These are phyloP conservation scores for Pelagia noctiluca DNA, from an alignment of 30 jellyfish, hydroid and myxozoan species.

Conservation along the genomic window DNA sequence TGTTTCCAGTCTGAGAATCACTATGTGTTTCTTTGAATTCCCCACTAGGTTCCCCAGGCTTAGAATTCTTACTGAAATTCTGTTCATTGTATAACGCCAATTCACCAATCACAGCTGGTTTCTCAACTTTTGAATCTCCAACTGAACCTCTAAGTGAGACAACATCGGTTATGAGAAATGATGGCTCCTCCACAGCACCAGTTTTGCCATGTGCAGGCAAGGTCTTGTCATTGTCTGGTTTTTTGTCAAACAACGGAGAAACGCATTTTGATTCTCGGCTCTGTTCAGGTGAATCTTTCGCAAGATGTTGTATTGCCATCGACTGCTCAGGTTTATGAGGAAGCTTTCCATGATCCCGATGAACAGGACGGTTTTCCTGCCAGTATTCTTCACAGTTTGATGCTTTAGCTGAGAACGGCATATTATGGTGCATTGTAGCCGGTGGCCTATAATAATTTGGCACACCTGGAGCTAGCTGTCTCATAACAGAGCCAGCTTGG, in stretches of 20 bases:
- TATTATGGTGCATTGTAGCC: conserved; percentile 14
- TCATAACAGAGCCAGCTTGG: neutral
- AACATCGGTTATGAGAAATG: neutral
- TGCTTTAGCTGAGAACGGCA: conserved; percentile 2
- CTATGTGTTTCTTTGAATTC: too few species aligned
- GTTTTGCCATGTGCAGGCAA: too few species aligned
- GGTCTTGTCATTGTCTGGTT: too few species aligned
- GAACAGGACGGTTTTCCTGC: neutral
- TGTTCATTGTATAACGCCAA: too few species aligned
- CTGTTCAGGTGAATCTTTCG: too few species aligned
- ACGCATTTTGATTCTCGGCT: too few species aligned
- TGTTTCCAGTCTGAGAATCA: too few species aligned
- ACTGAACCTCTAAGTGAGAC: neutral
- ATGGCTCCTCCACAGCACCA: neutral
- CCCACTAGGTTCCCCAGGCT: too few species aligned
- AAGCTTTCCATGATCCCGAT: neutral
- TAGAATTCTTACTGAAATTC: too few species aligned
- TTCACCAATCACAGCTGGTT: neutral
- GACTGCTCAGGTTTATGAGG: too few species aligned
- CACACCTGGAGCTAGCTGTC: neutral
- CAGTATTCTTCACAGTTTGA: conserved; percentile 45
- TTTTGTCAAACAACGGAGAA: too few species aligned
- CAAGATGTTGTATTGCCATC: too few species aligned
- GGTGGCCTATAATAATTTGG: conserved; percentile 8
- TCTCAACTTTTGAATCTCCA: neutral